Conservation (phyloP, 2,888 invertebrate genomes). For the Microchrysa polita region DNA sequence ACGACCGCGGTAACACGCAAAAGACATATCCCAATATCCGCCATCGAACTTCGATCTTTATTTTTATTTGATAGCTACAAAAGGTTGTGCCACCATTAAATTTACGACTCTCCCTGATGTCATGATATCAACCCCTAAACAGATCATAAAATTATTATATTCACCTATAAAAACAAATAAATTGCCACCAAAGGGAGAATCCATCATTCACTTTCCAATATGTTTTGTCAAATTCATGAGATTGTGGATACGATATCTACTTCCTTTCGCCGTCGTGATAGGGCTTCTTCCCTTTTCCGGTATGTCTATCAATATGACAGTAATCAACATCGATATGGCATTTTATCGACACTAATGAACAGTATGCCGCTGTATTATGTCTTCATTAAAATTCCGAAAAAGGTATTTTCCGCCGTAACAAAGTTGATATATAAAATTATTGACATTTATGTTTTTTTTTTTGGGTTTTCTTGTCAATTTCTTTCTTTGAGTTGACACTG, state of each 20-base stretch:
- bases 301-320: conserved; percentile 31
- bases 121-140: conserved; percentile 19
- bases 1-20: too few species aligned
- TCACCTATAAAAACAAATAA: conserved; percentile 30
- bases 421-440: conserved; percentile 12
- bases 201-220: background rate
- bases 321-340: conserved; percentile 34
- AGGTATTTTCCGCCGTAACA: conserved; percentile 24
- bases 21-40: too few species aligned
- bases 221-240: background rate
- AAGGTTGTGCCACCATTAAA: background rate
- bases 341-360: conserved; percentile 35
- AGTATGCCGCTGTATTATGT: conserved; percentile 20
- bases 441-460: background rate
- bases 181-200: background rate
- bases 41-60: too few species aligned
- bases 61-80: background rate
- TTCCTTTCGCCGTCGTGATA: background rate
- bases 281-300: background rate
- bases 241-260: background rate
- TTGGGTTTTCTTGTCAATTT: too few species aligned
- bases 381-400: conserved; percentile 37
- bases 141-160: conserved; percentile 41
- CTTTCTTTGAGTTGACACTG: background rate
- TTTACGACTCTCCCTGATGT: conserved; percentile 24